Evolutionary conservation across 2,888 invertebrate genomes (phyloP).

Genomic region (Cacoxenus indagator): DNA sequence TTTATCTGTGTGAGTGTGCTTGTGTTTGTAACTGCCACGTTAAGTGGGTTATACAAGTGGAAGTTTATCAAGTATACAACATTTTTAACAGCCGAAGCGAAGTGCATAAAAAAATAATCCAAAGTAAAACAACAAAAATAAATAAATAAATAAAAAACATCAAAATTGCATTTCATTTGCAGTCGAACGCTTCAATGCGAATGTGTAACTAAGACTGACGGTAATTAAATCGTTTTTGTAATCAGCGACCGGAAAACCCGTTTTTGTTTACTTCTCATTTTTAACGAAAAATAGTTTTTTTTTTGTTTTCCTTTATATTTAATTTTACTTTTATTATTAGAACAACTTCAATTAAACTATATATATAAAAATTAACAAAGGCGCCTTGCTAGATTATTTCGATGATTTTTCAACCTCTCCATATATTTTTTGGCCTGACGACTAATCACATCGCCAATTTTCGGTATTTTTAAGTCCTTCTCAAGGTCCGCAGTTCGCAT

Average conservation of each 20-base stretch:
- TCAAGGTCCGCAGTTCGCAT: too few relatives aligned
- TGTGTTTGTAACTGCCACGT: neutral
- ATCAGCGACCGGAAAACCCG: neutral
- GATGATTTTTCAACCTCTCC: too few relatives aligned
- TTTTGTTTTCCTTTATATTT: too few relatives aligned
- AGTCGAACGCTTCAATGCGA: neutral
- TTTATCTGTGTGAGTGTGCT: neutral
- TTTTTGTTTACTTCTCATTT: neutral
- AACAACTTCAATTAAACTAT: too few relatives aligned
- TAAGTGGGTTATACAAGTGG: slow-evolving; percentile 52
- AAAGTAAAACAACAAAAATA: neutral
- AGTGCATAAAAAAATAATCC: slow-evolving; percentile 29
- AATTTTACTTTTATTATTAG: too few relatives aligned
- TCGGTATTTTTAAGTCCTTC: too few relatives aligned
- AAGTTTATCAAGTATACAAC: slow-evolving; percentile 47
- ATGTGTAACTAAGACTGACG: neutral
- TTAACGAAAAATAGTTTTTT: neutral
- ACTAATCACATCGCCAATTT: too few relatives aligned
- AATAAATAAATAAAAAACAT: slow-evolving; percentile 27
- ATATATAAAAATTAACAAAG: too few relatives aligned
- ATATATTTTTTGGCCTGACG: too few relatives aligned
- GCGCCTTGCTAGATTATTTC: too few relatives aligned
- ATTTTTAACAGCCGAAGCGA: neutral
- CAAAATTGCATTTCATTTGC: slow-evolving; percentile 25
- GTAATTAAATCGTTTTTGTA: neutral